A percentile compares a stretch with the other conserved stretches of the same genome.
Evolutionary conservation across 2,113 vertebrate species (phyloP).

Genomic region (Pygathrix nemaeus): DNA sequence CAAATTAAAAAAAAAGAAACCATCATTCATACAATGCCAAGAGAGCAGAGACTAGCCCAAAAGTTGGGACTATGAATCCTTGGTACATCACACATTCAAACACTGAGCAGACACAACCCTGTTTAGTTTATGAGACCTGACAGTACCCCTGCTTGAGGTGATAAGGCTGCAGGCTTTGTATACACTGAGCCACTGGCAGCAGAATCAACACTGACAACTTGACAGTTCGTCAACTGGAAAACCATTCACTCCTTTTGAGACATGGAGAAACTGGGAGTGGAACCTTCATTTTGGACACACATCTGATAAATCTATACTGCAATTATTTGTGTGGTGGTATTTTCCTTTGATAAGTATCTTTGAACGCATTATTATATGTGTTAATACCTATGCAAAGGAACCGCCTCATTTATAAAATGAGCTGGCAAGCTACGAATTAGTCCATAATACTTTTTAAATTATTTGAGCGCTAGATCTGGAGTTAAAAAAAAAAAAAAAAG

Average conservation of each 20-base stretch:
- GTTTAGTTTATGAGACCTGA: slow-evolving; percentile 3
- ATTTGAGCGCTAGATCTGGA: background rate
- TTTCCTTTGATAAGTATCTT: background rate
- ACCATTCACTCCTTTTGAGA: background rate
- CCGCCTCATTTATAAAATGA: background rate
- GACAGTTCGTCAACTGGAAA: background rate
- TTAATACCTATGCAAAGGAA: background rate
- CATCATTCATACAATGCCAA: background rate
- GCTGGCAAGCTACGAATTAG: background rate
- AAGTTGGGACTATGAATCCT: background rate
- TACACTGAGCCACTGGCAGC: background rate
- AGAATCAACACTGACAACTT: slow-evolving; percentile 37
- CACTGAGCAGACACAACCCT: background rate
- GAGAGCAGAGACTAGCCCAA: background rate
- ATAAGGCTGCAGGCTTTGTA: background rate
- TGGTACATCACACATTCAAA: background rate
- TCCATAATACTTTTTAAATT: background rate
- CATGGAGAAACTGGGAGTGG: background rate
- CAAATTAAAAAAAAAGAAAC: slow-evolving; percentile 54
- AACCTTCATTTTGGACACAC: background rate
- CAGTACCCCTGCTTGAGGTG: slow-evolving; percentile 43
- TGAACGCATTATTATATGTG: background rate
- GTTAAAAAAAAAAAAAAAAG: background rate
- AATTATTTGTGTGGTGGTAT: background rate
- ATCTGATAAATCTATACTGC: background rate